Base-by-base conservation (phyloP, 1,140 invertebrate species). In the Cherax quadricarinatus region DNA sequence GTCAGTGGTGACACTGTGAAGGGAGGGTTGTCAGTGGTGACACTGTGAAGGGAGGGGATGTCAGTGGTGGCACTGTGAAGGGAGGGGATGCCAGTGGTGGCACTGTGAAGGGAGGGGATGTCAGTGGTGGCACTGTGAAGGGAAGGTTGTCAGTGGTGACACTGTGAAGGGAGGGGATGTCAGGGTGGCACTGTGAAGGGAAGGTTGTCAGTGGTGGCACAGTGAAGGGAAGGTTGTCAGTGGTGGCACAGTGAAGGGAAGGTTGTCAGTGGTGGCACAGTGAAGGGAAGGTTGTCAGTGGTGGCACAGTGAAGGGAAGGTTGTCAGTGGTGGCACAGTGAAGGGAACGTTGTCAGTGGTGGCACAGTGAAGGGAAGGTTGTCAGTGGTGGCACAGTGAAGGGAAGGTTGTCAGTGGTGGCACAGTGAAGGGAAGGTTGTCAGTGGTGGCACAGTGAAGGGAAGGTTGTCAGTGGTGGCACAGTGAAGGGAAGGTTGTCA, bases 301-400 rank as follows among this genome's bases (percentile, higher is more conserved):
- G n/a, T n/a, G n/a, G n/a, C n/a, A n/a, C n/a, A n/a, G n/a, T n/a
- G n/a, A n/a, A n/a, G n/a, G n/a, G n/a, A n/a, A n/a, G n/a, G n/a
- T n/a, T n/a, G n/a, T n/a, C n/a, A n/a, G n/a, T n/a, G n/a, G n/a
- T n/a, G n/a, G n/a, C n/a, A n/a, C n/a, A n/a, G n/a, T n/a, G n/a
- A n/a, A n/a, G n/a, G n/a, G n/a, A n/a, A n/a, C n/a, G n/a, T n/a
- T n/a, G n/a, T n/a, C n/a, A n/a, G n/a, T n/a, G 98, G 98, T n/a
- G 98, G 98, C n/a, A 86, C 82, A 79, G 82, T 49, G 18, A n/a
- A 51, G 5, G 79, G 49, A 78, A 60, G 18, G 48, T 49, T 14
- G 41, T 49, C 3, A 73, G 51, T 10, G n/a, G 24, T 53, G 78
- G 57, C 57, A 60, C 57, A 2, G 57, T 60, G 24, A 16, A 86